A percentile compares a stretch with the other conserved stretches of the same genome.
Evolutionary conservation across 2,888 invertebrate genomes (phyloP).

Genomic region (Pheosia tremula): DNA sequence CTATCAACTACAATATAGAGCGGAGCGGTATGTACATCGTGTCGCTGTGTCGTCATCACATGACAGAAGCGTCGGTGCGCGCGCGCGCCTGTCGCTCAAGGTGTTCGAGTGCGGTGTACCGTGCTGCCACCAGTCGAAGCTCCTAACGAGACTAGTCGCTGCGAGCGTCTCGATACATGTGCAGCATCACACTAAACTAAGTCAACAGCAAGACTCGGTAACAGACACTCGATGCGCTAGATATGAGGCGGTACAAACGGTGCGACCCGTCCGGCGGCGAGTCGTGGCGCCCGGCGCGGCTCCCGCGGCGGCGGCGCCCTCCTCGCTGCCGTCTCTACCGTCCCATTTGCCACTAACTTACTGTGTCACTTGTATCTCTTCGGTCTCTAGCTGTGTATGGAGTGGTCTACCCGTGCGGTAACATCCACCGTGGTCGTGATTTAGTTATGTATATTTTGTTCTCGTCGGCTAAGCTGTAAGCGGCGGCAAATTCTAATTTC

Average conservation of each 20-base stretch:
- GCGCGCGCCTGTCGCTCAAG: conserved; percentile 81
- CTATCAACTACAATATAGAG: conserved; percentile 71
- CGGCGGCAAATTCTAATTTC: conserved; percentile 66
- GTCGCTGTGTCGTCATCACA: conserved; percentile 67
- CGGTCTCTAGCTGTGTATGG: conserved; percentile 41
- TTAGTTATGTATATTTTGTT: conserved; percentile 43
- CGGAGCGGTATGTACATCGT: conserved; percentile 77
- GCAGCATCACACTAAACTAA: conserved; percentile 82
- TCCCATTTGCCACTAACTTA: conserved; percentile 34
- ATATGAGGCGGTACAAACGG: conserved; percentile 76
- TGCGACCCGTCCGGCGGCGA: conserved; percentile 37
- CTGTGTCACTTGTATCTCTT: conserved; percentile 39
- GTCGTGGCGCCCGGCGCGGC: conserved; percentile 33
- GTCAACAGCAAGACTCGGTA: conserved; percentile 77
- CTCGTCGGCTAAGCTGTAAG: conserved; percentile 70
- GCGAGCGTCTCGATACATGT: conserved; percentile 69
- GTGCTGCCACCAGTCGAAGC: conserved; percentile 77
- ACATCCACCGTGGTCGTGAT: conserved; percentile 43
- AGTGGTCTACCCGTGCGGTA: conserved; percentile 47
- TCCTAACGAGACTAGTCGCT: conserved; percentile 70
- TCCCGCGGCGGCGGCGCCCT: conserved; percentile 38
- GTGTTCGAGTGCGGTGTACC: conserved; percentile 73
- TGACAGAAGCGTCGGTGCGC: conserved; percentile 73
- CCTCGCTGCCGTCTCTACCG: conserved; percentile 30
- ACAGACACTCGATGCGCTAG: conserved; percentile 79